phyloP scores from a whole-genome alignment of 2,888 invertebrate species.

The Hemistola chrysoprasaria region DNA sequence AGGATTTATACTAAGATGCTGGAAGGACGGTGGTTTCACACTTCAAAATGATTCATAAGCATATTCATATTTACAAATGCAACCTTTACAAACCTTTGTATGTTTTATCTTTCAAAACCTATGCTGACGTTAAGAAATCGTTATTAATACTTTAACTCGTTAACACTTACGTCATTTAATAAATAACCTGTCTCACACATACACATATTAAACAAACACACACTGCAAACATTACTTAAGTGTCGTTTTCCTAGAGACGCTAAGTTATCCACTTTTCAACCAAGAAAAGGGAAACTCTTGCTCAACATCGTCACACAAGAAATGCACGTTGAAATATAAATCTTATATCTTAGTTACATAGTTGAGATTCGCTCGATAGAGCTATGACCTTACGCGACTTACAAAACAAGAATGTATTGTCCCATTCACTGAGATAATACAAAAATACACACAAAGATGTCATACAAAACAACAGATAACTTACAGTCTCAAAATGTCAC shows the following conservation, averaged over 20 bases:
- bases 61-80: too few relatives aligned
- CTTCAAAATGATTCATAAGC: too few relatives aligned
- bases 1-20: too few relatives aligned
- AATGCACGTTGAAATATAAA: conserved; percentile 22
- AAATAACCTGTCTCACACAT: conserved; percentile 10
- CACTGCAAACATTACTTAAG: conserved; percentile 17
- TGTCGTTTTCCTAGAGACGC: conserved; percentile 10
- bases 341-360: conserved; percentile 16
- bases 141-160: not conserved
- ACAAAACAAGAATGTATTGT: conserved; percentile 10
- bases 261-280: conserved; percentile 26
- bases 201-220: conserved; percentile 12
- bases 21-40: too few relatives aligned
- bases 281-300: conserved; percentile 27
- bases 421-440: conserved; percentile 1
- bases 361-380: conserved; percentile 22
- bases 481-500: conserved; percentile 4
- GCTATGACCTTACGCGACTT: conserved; percentile 10
- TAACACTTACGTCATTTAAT: conserved; percentile 16
- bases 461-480: conserved; percentile 1
- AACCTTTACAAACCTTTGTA: too few relatives aligned
- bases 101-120: too few relatives aligned
- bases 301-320: conserved; percentile 12
- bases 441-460: conserved; percentile 1
- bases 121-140: too few relatives aligned